Evolutionary conservation across 2,888 invertebrate genomes (phyloP), one percentile per base, ranked within the genome.

Genomic region (Reticulitermes lucifugus): DNA sequence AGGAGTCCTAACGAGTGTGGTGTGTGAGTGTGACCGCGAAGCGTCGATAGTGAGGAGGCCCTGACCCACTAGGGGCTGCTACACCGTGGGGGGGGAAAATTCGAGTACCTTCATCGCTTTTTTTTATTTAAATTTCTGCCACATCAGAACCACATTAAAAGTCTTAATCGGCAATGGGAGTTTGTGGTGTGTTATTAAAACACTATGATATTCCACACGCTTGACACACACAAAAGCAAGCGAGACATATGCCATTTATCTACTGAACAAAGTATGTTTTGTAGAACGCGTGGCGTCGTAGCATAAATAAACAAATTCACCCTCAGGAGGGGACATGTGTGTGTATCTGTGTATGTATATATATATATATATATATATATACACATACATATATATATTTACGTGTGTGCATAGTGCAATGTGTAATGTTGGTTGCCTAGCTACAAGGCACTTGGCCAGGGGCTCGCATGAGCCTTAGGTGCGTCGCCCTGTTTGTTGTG

Each of bases 401-500:
- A 79, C 79, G 46, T 84, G 65, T 59, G 59, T 60, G 79, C 65
- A 79, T 75, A 84, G 70, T 81, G 81, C 25, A 70, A 70, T 46
- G 77, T 77, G 77, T 46, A 77, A 73, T 83, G 83, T 83, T 46
- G 83, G 83, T 73, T 71, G 55, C 81, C 71, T 83, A 46, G 83
- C 83, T 73, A 46, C 83, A 46, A 73, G 83, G 83, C 83, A 83
- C 77, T n/a, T 43, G n/a, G 43, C 77, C 46, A 46, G 22, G n/a
- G 77, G 77, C 77, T 43, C n/a, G 14, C 22, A 9, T 73, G 46
- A 51, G 77, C 77, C 77, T 46, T 43, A 77, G 77, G 77, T 46
- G 77, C 60, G 59, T 14, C 6, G 73, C 29, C 43, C 80, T 85
- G 85, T 85, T 85, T 85, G 85, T 85, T 85, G 85, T 85, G 60